Evolutionary conservation across 2,888 invertebrate species (phyloP).

Genomic region (Dorcus hopei): DNA sequence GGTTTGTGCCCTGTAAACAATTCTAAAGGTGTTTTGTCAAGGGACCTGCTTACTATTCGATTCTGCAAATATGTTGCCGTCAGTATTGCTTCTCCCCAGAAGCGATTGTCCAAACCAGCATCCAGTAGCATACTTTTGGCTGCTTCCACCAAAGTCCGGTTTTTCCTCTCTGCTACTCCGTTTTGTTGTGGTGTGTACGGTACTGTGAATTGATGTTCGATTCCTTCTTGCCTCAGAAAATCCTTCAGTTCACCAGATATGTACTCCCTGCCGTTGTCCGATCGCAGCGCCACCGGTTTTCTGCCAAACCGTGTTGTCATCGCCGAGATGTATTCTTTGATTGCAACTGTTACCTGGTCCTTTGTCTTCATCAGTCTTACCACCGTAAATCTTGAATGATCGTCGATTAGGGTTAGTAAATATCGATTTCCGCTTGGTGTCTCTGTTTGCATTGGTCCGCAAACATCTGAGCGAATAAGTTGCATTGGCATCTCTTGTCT

Average conservation of each 20-base stretch:
- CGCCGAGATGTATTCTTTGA: neutral
- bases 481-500: too few relatives aligned
- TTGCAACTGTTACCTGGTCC: neutral
- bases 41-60: neutral
- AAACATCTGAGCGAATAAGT: neutral
- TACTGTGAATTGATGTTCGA: neutral
- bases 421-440: neutral
- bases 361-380: neutral
- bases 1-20: neutral
- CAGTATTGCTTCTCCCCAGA: constrained; percentile 3
- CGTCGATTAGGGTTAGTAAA: too few relatives aligned
- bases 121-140: neutral
- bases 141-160: neutral
- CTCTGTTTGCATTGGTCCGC: too few relatives aligned
- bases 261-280: constrained; percentile 6
- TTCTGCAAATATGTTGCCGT: constrained; percentile 5
- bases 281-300: neutral
- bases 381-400: neutral
- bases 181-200: constrained; percentile 5
- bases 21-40: constrained; percentile 1
- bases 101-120: neutral
- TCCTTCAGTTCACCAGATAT: neutral
- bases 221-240: neutral
- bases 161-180: neutral
- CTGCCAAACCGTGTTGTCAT: neutral